A percentile compares a stretch with the other conserved stretches of the same genome.
phyloP scores from a whole-genome alignment of 2,888 invertebrate genomes.

The Macrosoma leucophasiata region DNA sequence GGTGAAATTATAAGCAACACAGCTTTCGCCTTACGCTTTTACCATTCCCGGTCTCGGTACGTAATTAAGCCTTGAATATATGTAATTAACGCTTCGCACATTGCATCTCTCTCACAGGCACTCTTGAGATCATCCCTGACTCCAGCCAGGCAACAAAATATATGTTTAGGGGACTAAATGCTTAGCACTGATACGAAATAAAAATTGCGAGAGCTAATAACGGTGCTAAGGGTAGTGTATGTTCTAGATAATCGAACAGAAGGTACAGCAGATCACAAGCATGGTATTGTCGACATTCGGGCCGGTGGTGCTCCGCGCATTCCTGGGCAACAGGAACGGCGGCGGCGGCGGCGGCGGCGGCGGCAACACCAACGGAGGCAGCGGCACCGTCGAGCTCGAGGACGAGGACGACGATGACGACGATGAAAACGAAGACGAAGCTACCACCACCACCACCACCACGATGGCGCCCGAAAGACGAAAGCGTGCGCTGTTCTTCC shows the following conservation, averaged over 20 bases:
- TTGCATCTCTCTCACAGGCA: no score
- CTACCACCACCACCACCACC: conserved; percentile 29
- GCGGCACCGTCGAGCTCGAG: conserved; percentile 61
- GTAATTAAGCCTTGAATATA: no score
- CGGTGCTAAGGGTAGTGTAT: conserved; percentile 52
- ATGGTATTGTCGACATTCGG: conserved; percentile 85
- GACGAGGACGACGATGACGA: conserved; percentile 70
- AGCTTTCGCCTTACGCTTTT: no score
- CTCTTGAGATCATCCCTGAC: no score
- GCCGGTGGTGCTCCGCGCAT: conserved; percentile 80
- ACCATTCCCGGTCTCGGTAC: no score
- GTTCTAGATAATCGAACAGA: conserved; percentile 83
- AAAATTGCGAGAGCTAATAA: conserved; percentile 18
- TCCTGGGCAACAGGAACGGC: conserved; percentile 69
- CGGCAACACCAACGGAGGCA: no score
- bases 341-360: conserved; percentile 54
- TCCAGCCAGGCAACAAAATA: no score
- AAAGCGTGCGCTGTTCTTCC: conserved; percentile 50
- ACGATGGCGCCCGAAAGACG: conserved; percentile 34
- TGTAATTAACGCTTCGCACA: no score
- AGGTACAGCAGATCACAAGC: conserved; percentile 84
- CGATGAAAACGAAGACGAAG: conserved; percentile 78
- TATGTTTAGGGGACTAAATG: no score
- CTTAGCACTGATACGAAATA: no score
- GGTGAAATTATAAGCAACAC: no score